Conservation (phyloP, 35 echinoderm and acorn worm genomes). For the Anneissia japonica region DNA sequence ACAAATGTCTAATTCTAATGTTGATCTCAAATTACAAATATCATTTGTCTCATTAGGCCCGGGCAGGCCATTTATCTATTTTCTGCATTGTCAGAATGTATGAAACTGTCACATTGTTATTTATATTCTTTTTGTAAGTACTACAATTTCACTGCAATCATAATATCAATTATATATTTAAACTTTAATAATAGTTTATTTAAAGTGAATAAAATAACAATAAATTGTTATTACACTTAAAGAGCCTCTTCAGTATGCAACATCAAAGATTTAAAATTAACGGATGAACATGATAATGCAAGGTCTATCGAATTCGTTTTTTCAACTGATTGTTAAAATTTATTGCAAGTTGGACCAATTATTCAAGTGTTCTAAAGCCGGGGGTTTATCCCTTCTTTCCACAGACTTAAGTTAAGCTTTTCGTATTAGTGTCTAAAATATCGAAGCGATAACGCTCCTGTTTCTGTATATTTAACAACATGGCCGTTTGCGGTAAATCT, state of each 20-base stretch:
- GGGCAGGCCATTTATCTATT: too few relatives aligned
- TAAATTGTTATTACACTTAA: not conserved
- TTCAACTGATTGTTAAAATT: not conserved
- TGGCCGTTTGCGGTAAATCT: not conserved
- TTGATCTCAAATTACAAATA: too few relatives aligned
- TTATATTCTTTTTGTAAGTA: too few relatives aligned
- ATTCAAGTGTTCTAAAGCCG: not conserved
- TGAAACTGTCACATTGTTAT: too few relatives aligned
- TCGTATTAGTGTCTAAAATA: too few relatives aligned
- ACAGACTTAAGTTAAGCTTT: not conserved
- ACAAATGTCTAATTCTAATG: too few relatives aligned
- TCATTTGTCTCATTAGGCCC: too few relatives aligned
- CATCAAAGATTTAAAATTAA: not conserved
- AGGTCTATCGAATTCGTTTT: not conserved
- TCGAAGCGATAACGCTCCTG: not conserved
- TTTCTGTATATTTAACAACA: too few relatives aligned
- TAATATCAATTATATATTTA: not conserved
- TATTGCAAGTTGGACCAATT: not conserved
- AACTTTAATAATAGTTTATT: not conserved
- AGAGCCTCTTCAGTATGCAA: not conserved
- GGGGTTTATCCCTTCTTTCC: not conserved
- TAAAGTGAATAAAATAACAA: not conserved
- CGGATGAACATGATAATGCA: too few relatives aligned
- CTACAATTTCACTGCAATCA: too few relatives aligned
- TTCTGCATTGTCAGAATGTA: too few relatives aligned